These are phyloP conservation scores for Conus betulinus DNA, from an alignment of 1,140 invertebrate species.

Conservation along the genomic window DNA sequence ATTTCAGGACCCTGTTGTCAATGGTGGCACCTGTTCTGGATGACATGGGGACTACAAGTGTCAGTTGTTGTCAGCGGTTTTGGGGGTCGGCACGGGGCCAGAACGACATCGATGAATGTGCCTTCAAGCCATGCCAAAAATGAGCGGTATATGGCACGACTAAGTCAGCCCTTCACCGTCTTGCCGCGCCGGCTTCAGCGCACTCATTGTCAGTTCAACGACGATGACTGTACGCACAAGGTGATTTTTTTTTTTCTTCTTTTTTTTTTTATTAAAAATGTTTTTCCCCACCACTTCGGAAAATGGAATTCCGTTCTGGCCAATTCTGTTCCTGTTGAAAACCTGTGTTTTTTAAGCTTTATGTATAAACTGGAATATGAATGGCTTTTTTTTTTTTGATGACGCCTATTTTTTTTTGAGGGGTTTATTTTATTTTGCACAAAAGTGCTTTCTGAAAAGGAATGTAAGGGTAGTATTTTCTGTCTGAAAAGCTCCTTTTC, in stretches of 20 bases:
- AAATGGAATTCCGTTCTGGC: too few species aligned
- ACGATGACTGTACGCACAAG: constrained; percentile 92
- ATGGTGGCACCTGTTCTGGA: constrained; percentile 97
- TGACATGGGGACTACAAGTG: constrained; percentile 74
- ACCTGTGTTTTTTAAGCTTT: too few species aligned
- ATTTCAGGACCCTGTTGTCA: constrained; percentile 84
- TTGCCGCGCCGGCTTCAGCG: constrained; percentile 93
- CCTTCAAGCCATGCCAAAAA: constrained; percentile 88
- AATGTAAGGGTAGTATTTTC: too few species aligned
- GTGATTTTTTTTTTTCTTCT: constrained; percentile 34
- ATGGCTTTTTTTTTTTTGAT: too few species aligned
- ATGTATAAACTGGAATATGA: too few species aligned
- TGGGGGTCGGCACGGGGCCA: constrained; percentile 98
- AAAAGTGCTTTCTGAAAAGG: too few species aligned
- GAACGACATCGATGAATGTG: constrained; percentile 69
- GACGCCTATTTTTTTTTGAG: too few species aligned
- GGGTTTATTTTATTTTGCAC: too few species aligned
- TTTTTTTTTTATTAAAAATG: too few species aligned
- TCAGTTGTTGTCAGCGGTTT: constrained; percentile 93
- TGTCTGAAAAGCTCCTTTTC: too few species aligned
- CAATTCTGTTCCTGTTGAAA: too few species aligned
- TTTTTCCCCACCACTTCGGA: too few species aligned
- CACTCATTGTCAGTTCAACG: constrained; percentile 95
- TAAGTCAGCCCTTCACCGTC: constrained; percentile 81
- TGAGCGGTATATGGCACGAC: constrained; percentile 83